Percentiles rank a stretch among this genome's conserved stretches.
These are phyloP conservation scores for Drosophila micromelanica DNA, from an alignment of 1,140 invertebrate genomes.

Conservation along the genomic window DNA sequence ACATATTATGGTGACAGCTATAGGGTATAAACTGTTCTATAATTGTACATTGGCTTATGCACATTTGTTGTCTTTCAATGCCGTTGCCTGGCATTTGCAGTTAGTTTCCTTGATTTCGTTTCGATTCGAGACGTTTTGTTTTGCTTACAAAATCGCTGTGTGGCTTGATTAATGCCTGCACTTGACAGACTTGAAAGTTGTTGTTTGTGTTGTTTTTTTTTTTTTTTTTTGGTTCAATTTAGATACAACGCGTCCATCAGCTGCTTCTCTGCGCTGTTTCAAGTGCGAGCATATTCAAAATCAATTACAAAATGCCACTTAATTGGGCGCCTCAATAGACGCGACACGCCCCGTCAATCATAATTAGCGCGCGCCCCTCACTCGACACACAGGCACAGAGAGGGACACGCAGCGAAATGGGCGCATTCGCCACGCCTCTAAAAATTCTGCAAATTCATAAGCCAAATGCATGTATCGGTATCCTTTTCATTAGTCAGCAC, in stretches of 20 bases:
- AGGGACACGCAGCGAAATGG: slow-evolving; percentile 4
- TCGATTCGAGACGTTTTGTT: slow-evolving; percentile 4
- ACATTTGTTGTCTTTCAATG: slow-evolving; percentile 45
- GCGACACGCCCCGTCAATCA: slow-evolving; percentile 80
- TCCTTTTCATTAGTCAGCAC: slow-evolving; percentile 71
- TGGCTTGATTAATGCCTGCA: slow-evolving; percentile 73
- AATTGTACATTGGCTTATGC: neutral
- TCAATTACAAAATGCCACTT: slow-evolving; percentile 76
- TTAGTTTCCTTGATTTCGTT: slow-evolving; percentile 12
- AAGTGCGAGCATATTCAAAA: slow-evolving; percentile 59
- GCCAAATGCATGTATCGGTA: slow-evolving; percentile 64
- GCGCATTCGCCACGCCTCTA: slow-evolving; percentile 69
- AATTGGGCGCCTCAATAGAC: slow-evolving; percentile 78
- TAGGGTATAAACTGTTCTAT: slow-evolving; percentile 12
- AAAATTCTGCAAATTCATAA: slow-evolving; percentile 77
- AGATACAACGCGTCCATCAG: slow-evolving; percentile 26
- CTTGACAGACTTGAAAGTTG: slow-evolving; percentile 67
- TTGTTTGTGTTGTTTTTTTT: slow-evolving; percentile 29
- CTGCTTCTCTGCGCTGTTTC: slow-evolving; percentile 3
- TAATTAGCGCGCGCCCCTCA: slow-evolving; percentile 66
- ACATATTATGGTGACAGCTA: neutral
- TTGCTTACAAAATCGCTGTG: slow-evolving; percentile 54
- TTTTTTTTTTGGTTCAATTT: slow-evolving; percentile 38
- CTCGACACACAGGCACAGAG: too few species aligned
- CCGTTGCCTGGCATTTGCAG: slow-evolving; percentile 55